A percentile compares a stretch with the other conserved stretches of the same genome.
Evolutionary conservation across 2,113 vertebrate genomes (phyloP).

Genomic region (Cephalopterus ornatus): DNA sequence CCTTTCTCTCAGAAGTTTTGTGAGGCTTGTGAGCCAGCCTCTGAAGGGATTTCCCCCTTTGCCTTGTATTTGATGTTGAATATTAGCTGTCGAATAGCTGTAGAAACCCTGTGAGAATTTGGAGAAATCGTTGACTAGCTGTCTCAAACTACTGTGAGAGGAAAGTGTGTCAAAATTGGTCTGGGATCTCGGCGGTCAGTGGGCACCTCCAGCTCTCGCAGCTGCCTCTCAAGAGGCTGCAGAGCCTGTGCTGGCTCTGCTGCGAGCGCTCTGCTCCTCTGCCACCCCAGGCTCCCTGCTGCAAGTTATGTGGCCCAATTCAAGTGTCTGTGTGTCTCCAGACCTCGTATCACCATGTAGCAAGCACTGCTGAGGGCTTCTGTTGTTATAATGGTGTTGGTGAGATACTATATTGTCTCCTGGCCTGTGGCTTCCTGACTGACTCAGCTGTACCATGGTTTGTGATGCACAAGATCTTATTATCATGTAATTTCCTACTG

Average conservation of each 20-base stretch:
- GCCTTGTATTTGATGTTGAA: background rate
- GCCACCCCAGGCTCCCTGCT: background rate
- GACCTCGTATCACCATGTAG: fast-evolving
- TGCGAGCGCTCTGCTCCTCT: background rate
- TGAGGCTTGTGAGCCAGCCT: background rate
- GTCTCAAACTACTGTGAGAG: background rate
- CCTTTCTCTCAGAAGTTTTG: background rate
- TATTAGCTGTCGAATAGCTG: background rate
- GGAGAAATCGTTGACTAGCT: background rate
- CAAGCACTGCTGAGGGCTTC: background rate
- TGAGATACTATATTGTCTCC: background rate
- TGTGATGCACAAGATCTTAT: background rate
- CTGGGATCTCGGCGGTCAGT: background rate
- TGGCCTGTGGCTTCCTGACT: background rate
- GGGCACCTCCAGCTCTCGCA: background rate
- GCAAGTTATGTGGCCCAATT: background rate
- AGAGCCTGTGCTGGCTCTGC: background rate
- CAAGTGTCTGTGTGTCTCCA: background rate
- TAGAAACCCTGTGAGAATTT: background rate
- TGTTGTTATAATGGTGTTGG: background rate
- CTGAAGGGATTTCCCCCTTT: background rate
- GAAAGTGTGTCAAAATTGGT: background rate
- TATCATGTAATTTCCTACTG: background rate
- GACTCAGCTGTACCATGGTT: background rate
- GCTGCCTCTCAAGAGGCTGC: background rate